Evolutionary conservation across 1,140 invertebrate species (phyloP), one percentile per base, ranked within the genome.

Genomic region (Neodiprion fabricii): DNA sequence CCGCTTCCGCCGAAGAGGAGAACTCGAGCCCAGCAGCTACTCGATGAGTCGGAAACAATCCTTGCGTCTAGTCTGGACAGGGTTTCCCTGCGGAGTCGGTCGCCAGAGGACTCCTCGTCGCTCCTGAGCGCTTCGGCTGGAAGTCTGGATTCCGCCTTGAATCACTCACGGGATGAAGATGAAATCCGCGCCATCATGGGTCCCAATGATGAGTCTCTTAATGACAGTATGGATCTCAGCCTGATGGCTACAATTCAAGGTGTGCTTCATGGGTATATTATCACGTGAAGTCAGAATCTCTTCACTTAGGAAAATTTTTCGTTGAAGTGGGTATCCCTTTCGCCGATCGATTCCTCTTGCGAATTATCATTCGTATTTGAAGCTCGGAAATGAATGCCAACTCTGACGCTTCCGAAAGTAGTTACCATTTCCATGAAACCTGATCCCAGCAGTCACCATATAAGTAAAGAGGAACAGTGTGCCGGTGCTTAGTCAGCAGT

Each of bases 101-200:
- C 92, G 12, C 92, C 91, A 49, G 91, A 93, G 82, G 92, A 93
- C 82, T 92, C 91, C 53, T 91, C 91, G 76, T 93, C 92, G 61
- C 87, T 94, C 48, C 88, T 94, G 71, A 94, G 92, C 61, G 92
- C 92, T 71, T 93, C 92, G 76, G 94, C 94, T 77, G 95, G 95
- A 53, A 96, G 95, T 75, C 86, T 96, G 76, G 95, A 96, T 85
- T 96, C 95, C 0, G 94, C 95, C 80, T 84, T 96, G 71, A 96
- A 96, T 87, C 93, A 94, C 75, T 95, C 94, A 8, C 91, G 93
- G 70, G 94, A 95, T 78, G 94, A 95, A 80, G 90, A 91, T 79
- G 92, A 93, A 86, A 90, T 92, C 53, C 88, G 89, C 78, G 92
- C 85, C 77, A 90, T 92, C 72, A 91, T 92, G 86, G 92, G 92